Evolutionary conservation across 1,140 invertebrate genomes (phyloP).

Genomic region (Gryllus bimaculatus): DNA sequence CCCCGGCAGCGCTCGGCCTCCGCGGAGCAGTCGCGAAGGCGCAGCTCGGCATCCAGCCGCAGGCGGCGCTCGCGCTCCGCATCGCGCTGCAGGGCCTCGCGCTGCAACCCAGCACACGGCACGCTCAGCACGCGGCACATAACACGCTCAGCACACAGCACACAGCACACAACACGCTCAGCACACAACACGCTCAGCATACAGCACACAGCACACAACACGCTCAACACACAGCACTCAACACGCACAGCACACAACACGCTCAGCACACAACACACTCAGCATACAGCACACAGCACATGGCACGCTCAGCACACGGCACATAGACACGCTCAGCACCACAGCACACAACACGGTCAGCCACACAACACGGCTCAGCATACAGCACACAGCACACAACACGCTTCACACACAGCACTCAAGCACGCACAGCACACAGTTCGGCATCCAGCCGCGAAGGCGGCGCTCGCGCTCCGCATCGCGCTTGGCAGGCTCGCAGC

Average conservation of each 20-base stretch:
- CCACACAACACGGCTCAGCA: no score
- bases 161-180: not conserved
- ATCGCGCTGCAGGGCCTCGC: constrained; percentile 49
- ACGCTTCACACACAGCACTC: constrained; percentile 47
- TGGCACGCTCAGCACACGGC: no score
- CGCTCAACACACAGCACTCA: no score
- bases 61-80: constrained; percentile 47
- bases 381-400: no score
- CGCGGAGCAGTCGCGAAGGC: constrained; percentile 41
- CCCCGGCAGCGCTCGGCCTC: constrained; percentile 44
- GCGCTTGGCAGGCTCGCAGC: constrained; percentile 48
- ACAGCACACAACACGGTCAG: no score
- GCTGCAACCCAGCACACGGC: constrained; percentile 35
- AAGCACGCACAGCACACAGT: constrained; percentile 31
- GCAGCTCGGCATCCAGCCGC: constrained; percentile 45
- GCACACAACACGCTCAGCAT: not conserved
- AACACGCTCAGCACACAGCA: not conserved
- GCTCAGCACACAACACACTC: constrained; percentile 32
- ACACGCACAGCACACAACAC: constrained; percentile 21
- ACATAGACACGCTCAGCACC: no score
- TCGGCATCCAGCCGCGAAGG: constrained; percentile 46
- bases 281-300: not conserved
- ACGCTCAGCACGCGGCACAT: not conserved
- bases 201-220: not conserved
- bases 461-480: constrained; percentile 49